Evolutionary conservation across 1,140 invertebrate genomes (phyloP).

Genomic region (Pectinophora gossypiella): DNA sequence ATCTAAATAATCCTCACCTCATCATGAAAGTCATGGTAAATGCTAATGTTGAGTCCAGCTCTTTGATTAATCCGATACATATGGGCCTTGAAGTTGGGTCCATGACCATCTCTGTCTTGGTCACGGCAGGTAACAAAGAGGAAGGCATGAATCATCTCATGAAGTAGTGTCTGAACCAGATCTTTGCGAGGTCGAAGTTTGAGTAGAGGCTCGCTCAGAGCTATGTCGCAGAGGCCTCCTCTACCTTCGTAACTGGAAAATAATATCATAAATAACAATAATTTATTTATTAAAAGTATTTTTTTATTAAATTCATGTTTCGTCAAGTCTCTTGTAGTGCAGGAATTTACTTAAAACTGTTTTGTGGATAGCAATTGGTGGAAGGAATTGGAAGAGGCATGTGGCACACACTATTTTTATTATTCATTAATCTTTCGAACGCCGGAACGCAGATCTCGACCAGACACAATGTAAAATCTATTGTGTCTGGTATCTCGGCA

Average conservation of each 20-base stretch:
- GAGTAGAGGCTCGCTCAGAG: slow-evolving; percentile 92
- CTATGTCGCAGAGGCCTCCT: slow-evolving; percentile 87
- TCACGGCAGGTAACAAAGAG: slow-evolving; percentile 91
- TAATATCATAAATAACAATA: slow-evolving; percentile 34
- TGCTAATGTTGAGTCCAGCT: slow-evolving; percentile 92
- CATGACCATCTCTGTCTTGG: slow-evolving; percentile 93
- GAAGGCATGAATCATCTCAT: slow-evolving; percentile 99
- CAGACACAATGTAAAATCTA: no score
- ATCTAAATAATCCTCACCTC: slow-evolving; percentile 73
- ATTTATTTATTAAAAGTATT: slow-evolving; percentile 3
- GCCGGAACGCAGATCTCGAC: no score
- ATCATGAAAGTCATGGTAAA: slow-evolving; percentile 75
- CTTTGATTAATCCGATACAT: slow-evolving; percentile 95
- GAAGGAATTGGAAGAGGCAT: no score
- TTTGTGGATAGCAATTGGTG: no score
- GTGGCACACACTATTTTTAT: no score
- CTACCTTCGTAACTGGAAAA: slow-evolving; percentile 82
- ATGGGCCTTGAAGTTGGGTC: slow-evolving; percentile 93
- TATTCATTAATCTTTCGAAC: no score
- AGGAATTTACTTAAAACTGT: no score
- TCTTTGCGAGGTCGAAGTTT: slow-evolving; percentile 95
- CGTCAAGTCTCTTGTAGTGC: no score
- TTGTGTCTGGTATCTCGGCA: no score
- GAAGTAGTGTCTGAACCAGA: slow-evolving; percentile 95
- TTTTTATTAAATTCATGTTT: no score